Conservation (phyloP, 92 coral and sea anemone genomes). For the Porites evermanni region DNA sequence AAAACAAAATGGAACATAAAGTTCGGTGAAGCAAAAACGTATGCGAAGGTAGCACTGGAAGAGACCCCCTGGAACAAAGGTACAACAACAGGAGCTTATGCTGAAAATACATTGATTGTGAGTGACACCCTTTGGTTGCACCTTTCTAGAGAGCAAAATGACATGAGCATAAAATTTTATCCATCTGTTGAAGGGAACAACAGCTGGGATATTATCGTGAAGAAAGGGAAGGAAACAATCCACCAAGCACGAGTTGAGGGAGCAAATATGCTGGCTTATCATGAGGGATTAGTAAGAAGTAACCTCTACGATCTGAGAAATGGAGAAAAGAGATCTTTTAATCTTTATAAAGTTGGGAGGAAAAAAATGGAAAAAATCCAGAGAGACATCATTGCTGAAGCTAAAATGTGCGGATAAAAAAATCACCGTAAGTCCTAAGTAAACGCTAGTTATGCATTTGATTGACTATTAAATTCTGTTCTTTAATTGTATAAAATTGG, state of each 20-base stretch:
- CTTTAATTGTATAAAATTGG: too few species aligned
- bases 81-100: not conserved
- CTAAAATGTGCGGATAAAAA: not conserved
- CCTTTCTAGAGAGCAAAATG: not conserved
- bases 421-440: too few species aligned
- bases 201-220: not conserved
- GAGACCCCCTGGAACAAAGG: not conserved
- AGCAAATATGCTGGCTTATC: constrained; percentile 10
- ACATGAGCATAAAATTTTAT: not conserved
- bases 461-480: too few species aligned
- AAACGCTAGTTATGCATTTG: too few species aligned
- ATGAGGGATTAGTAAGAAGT: not conserved
- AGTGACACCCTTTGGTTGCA: not conserved
- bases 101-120: not conserved
- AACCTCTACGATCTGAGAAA: not conserved
- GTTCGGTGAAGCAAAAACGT: not conserved
- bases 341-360: constrained; percentile 11
- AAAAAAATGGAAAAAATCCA: constrained; percentile 6
- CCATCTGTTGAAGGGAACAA: not conserved
- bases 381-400: not conserved
- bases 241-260: constrained; percentile 3
- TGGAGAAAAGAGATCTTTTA: constrained; percentile 9
- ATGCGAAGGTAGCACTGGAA: not conserved
- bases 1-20: not conserved
- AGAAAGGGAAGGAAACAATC: not conserved